Evolutionary conservation across 2,797 vertebrate genomes (phyloP).

Genomic region (Vireo griseus): DNA sequence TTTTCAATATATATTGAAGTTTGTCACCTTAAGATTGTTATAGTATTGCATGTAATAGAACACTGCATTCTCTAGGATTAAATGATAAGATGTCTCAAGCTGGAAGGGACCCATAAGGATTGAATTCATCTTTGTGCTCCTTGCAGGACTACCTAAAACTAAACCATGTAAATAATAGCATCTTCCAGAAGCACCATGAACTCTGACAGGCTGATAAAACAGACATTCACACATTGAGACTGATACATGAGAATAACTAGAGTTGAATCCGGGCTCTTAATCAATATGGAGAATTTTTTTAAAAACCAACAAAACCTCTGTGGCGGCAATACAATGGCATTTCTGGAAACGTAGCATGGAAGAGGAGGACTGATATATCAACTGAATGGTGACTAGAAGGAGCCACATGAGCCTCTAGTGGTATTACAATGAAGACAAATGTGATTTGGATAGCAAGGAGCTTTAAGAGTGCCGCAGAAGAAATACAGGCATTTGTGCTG

Average conservation of each 20-base stretch:
- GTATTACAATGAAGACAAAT: neutral
- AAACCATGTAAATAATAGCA: neutral
- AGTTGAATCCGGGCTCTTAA: neutral
- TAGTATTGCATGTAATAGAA: neutral
- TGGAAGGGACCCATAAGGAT: neutral
- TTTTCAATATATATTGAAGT: neutral
- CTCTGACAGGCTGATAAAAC: neutral
- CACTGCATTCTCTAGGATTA: neutral
- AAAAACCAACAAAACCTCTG: neutral
- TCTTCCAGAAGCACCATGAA: neutral
- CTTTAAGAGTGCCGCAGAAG: neutral
- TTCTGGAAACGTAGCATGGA: neutral
- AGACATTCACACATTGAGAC: neutral
- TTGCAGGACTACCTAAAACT: neutral
- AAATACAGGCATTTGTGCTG: neutral
- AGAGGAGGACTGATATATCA: neutral
- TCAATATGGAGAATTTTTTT: neutral
- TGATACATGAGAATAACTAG: neutral
- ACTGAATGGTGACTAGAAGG: neutral
- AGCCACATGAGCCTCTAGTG: neutral
- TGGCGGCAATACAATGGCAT: neutral
- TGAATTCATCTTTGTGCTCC: neutral
- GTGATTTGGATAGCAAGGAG: neutral
- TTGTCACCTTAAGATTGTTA: neutral
- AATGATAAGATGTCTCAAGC: neutral